Percentiles rank a stretch among this genome's conserved stretches.
These are phyloP conservation scores for Chaetura pelagica DNA, from an alignment of 2,113 vertebrate genomes.

Conservation along the genomic window DNA sequence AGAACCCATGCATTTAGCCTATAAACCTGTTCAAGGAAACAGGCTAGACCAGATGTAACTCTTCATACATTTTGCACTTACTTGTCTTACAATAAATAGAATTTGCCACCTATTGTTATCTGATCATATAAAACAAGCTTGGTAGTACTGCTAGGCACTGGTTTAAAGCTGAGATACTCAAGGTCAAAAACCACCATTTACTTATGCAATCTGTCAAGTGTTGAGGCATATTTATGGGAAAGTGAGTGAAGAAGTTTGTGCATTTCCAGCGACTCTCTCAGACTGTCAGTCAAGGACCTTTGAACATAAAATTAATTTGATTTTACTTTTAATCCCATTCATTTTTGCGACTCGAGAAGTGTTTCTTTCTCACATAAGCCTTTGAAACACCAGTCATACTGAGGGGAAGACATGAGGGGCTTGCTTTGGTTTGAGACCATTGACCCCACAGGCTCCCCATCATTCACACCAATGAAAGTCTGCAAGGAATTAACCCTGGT, in stretches of 20 bases:
- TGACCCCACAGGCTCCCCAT: background rate
- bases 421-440: background rate
- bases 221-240: slow-evolving; percentile 42
- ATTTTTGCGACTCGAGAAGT: background rate
- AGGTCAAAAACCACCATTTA: slow-evolving; percentile 44
- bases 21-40: slow-evolving; percentile 1
- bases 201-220: background rate
- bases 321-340: slow-evolving; percentile 24
- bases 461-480: background rate
- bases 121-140: slow-evolving; percentile 3
- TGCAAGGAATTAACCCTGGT: background rate
- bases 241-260: slow-evolving; percentile 23
- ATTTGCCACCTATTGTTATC: slow-evolving; percentile 47
- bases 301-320: slow-evolving; percentile 14
- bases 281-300: background rate
- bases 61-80: slow-evolving; percentile 2
- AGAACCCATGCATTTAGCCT: background rate
- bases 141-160: slow-evolving; percentile 30
- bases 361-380: slow-evolving; percentile 26
- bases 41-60: slow-evolving; percentile 1
- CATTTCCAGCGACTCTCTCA: background rate
- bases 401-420: background rate
- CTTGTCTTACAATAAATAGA: slow-evolving; percentile 21
- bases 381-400: background rate
- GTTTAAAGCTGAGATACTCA: slow-evolving; percentile 50